A percentile compares a stretch with the other conserved stretches of the same genome.
Conservation (phyloP, 1,140 invertebrate genomes). For the Ctenoplectra terminalis region DNA sequence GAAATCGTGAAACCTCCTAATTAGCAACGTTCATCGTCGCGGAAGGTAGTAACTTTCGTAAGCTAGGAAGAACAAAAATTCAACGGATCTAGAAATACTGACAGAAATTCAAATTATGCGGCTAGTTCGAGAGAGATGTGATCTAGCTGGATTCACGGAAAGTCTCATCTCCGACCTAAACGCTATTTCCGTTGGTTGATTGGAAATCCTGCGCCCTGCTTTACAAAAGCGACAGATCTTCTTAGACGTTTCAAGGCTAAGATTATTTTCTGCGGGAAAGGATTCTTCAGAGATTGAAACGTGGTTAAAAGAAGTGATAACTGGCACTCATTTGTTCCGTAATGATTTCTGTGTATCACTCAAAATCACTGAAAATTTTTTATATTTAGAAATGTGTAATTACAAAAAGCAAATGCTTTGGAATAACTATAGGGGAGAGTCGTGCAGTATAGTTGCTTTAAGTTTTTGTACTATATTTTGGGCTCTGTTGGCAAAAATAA, state of each 20-base stretch:
- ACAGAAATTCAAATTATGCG: slow-evolving; percentile 49
- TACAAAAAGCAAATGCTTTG: too few relatives aligned
- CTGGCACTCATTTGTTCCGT: not conserved
- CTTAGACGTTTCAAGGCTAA: slow-evolving; percentile 23
- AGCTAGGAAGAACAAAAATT: slow-evolving; percentile 40
- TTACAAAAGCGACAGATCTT: slow-evolving; percentile 32
- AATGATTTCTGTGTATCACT: not conserved
- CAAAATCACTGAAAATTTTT: not conserved
- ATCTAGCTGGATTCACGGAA: slow-evolving; percentile 56
- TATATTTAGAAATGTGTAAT: too few relatives aligned
- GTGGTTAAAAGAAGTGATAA: slow-evolving; percentile 7
- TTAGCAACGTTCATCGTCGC: slow-evolving; percentile 53
- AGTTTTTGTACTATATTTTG: too few relatives aligned
- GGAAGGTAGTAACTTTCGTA: slow-evolving; percentile 17
- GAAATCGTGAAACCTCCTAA: slow-evolving; percentile 51
- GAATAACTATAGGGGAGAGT: too few relatives aligned
- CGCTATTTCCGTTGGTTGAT: slow-evolving; percentile 71
- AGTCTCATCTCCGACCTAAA: slow-evolving; percentile 72
- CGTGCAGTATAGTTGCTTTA: too few relatives aligned
- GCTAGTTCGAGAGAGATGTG: slow-evolving; percentile 18
- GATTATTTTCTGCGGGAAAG: slow-evolving; percentile 14
- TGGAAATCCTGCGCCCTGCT: slow-evolving; percentile 58
- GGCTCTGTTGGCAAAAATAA: too few relatives aligned
- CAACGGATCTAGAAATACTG: slow-evolving; percentile 16
- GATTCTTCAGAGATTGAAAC: not conserved